Base-by-base conservation (phyloP, 2,888 invertebrate species). In the Ochlodes sylvanus region DNA sequence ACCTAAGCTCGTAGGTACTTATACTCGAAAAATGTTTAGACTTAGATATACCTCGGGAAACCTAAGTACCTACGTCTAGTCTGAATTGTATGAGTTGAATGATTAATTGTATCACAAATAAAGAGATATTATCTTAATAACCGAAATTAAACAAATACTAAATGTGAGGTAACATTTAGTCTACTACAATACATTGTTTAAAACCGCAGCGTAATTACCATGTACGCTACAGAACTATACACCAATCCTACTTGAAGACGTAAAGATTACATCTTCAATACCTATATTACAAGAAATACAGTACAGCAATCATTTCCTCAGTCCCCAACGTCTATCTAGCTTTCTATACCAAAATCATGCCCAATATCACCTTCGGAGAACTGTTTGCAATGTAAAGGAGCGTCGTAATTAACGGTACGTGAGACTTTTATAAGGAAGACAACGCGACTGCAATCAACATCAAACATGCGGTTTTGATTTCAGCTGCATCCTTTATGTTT, bases 391-490 rank as follows among this genome's bases (percentile, higher is more conserved):
- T 21, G 58, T 54, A 66, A 47, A 38, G 50, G 50, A 65, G 65
- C 50, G 15, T 50, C 57, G 65, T 66, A 66, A 66, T 66, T 66
- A 66, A 58, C 21, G 50, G 12, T 27, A 56, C 50, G 58, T 66
- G 65, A 42, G 52, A 27, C 52, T 52, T 64, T 56, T 65, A 65
- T 58, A 58, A 52, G 65, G 42, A 60, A 66, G 60, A 54, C 66
- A 60, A 60, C 66, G 61, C 47, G 63, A 42, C 63, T 42, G 60
- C 66, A 66, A 66, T 66, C 66, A 66, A 54, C 65, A 52, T 58
- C 57, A 57, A 56, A 57, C 52, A 58, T 14, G 27, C 58, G 52
- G 57, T 52, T 60, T 66, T 60, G 66, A 66, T 66, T 60, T 60
- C 17, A 54, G 44, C 54, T 42, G n/a, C 52, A 21, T 54, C 54